Evolutionary conservation across 2,797 vertebrate species (phyloP).

Genomic region (Falco novaeseelandiae): DNA sequence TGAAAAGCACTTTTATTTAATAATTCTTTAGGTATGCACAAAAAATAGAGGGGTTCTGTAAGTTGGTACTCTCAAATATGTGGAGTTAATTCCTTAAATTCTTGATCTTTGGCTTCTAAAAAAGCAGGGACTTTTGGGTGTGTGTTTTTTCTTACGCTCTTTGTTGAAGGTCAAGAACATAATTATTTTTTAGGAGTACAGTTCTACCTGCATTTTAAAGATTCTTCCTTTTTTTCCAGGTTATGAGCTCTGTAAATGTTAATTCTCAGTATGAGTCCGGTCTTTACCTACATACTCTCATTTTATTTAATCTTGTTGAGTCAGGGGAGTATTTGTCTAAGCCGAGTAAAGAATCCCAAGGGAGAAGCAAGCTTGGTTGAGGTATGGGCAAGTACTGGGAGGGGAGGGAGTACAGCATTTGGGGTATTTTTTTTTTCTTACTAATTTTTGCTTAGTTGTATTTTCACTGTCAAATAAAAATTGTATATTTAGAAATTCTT

Average conservation of each 20-base stretch:
- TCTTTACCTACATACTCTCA: constrained; percentile 26
- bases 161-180: constrained; percentile 60
- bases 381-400: background rate
- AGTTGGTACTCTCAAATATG: background rate
- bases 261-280: constrained; percentile 34
- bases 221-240: background rate
- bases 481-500: background rate
- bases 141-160: background rate
- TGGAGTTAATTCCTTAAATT: background rate
- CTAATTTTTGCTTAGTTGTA: background rate
- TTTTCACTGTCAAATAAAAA: constrained; percentile 14
- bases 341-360: constrained; percentile 17
- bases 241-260: constrained; percentile 67
- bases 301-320: constrained; percentile 47
- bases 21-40: background rate
- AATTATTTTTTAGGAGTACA: constrained; percentile 23
- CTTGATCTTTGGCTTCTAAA: background rate
- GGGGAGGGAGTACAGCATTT: background rate
- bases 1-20: background rate
- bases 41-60: background rate
- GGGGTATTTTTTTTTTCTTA: background rate
- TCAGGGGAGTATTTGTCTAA: constrained; percentile 45
- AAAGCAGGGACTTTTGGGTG: background rate
- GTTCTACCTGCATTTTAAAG: constrained; percentile 37
- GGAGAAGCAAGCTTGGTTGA: background rate